phyloP scores from a whole-genome alignment of 1,140 invertebrate genomes.

The Pentalonia nigronervosa region DNA sequence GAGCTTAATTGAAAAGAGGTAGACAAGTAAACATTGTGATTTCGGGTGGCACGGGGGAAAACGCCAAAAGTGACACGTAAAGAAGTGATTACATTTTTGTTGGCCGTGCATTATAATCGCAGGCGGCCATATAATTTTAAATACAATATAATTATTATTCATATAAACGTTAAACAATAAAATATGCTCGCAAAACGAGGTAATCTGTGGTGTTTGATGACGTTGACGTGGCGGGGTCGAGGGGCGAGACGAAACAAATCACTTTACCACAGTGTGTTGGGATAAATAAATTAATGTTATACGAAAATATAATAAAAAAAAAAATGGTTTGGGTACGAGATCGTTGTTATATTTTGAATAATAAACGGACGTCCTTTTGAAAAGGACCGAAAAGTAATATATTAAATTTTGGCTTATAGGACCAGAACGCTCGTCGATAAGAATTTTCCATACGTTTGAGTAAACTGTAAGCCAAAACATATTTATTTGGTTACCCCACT shows the following conservation, averaged over 20 bases:
- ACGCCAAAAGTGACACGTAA: background rate
- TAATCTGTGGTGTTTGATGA: background rate
- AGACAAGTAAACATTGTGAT: constrained; percentile 28
- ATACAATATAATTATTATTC: background rate
- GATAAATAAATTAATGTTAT: background rate
- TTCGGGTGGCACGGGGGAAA: background rate
- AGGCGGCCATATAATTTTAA: background rate
- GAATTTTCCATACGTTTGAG: constrained; percentile 15
- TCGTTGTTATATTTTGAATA: background rate
- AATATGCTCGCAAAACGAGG: background rate
- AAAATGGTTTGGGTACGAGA: background rate
- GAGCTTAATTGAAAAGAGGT: constrained; percentile 17
- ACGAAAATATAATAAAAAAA: background rate
- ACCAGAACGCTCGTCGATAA: background rate
- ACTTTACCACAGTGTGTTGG: background rate
- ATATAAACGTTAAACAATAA: background rate
- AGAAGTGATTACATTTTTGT: background rate
- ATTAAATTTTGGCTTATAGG: background rate
- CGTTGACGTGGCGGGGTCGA: too few relatives aligned
- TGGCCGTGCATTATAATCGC: background rate
- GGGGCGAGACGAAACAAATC: background rate
- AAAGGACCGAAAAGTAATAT: constrained; percentile 21
- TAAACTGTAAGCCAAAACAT: background rate
- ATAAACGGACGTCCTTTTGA: background rate
- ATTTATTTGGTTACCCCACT: background rate